Base-by-base conservation (phyloP, 2,113 vertebrate species). In the Stomatorhinus ivindoensis region DNA sequence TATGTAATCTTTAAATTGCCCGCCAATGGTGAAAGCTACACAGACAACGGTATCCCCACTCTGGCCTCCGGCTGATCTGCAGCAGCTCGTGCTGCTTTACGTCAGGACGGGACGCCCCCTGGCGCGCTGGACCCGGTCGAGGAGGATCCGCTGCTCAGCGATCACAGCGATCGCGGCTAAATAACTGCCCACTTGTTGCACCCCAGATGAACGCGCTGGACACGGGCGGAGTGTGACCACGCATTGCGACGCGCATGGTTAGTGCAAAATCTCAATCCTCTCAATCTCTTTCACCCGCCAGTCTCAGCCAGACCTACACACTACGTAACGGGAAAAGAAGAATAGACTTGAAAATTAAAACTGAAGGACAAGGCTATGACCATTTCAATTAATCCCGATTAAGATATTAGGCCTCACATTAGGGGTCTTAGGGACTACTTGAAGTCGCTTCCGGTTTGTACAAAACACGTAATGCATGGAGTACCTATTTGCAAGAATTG, bases 201-300 rank as follows among this genome's bases (percentile, higher is more conserved):
- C 90, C 88, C 24, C 86, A 31, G 48, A 90, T 90, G 73, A 91
- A 84, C 44, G 73, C 58, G 58, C 89, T 91, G 91, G 90, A 89
- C 89, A 7, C 58, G 58, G 89, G 90, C 90, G 90, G 91, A 89
- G 89, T 91, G 90, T 85, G 91, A 50, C 90, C 93, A 83, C 86
- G 89, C 87, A 90, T 84, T 88, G 91, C 90, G 94, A 94, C 93
- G 91, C 94, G 94, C 94, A 96, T 95, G 95, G 95, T 96, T 92
- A 94, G 95, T 89, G 88, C 50, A 47, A 47, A 31, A 88, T 89
- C 65, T 39, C 48, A 80, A 42, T 86, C 17, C 58, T 9, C 58
- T 31, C 47, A 3, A 39, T 47, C 6, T 69, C 73, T 24, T 19
- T 80, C 24, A 17, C 44, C 46, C 46, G 4, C 10, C n/a, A 82